Conservation (phyloP, 2,113 vertebrate species). For the Pteruthius melanotis region DNA sequence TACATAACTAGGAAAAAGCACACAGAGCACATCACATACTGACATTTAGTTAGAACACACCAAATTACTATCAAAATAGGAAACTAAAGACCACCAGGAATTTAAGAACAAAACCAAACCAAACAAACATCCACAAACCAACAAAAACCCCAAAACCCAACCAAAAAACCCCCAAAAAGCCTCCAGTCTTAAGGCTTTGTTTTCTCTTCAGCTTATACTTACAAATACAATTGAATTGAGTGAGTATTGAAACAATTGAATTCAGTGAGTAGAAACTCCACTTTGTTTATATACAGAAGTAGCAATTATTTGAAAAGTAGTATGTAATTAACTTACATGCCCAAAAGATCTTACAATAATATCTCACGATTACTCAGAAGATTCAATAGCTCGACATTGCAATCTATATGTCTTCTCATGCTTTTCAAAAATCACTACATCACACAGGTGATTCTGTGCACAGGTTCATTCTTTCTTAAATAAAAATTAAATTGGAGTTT, state of each 20-base stretch:
- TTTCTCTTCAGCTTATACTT: not conserved
- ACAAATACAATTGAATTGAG: not conserved
- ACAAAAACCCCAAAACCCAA: not conserved
- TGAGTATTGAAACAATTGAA: not conserved
- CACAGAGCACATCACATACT: not conserved
- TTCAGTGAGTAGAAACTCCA: not conserved
- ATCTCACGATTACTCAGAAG: not conserved
- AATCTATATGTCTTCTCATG: not conserved
- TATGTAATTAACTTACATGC: not conserved
- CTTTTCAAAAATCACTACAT: not conserved
- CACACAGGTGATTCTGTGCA: not conserved
- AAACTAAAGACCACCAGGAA: not conserved
- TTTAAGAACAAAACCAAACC: not conserved
- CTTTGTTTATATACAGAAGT: not conserved
- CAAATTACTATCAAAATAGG: not conserved
- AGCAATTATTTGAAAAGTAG: not conserved
- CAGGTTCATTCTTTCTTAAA: not conserved
- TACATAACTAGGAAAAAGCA: not conserved
- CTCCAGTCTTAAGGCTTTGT: not conserved
- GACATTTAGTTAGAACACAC: not conserved
- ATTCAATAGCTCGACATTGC: not conserved
- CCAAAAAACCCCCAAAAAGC: not conserved
- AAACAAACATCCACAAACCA: not conserved
- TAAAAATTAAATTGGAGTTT: not conserved
- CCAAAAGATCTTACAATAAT: not conserved